Conservation (phyloP, 2,113 vertebrate species). For the Melanerpes formicivorus region DNA sequence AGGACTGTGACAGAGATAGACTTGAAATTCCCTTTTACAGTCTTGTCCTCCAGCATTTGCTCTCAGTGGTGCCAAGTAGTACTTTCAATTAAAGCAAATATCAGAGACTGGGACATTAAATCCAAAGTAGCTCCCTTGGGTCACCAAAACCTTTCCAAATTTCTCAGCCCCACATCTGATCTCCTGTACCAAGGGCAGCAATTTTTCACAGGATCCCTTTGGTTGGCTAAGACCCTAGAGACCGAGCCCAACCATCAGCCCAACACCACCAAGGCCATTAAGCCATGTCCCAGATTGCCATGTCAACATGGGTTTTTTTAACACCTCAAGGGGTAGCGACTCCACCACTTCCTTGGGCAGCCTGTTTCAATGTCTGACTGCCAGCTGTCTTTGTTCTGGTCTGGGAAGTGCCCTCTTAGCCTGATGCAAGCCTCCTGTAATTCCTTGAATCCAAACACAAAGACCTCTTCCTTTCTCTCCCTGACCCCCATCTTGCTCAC, state of each 20-base stretch:
- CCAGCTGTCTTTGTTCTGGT: neutral
- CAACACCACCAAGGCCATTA: too few relatives aligned
- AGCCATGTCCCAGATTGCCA: too few relatives aligned
- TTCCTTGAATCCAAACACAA: neutral
- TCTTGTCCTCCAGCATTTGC: neutral
- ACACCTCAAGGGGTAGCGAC: too few relatives aligned
- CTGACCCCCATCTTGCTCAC: fast-evolving
- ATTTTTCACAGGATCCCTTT: neutral
- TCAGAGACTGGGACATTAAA: neutral
- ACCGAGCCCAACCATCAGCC: too few relatives aligned
- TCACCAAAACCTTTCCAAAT: neutral
- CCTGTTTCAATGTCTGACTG: too few relatives aligned
- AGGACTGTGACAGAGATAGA: neutral
- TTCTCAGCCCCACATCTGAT: neutral
- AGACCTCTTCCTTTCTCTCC: too few relatives aligned
- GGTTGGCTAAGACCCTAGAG: too few relatives aligned
- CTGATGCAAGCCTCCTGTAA: neutral
- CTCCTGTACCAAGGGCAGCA: neutral
- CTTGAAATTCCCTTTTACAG: neutral
- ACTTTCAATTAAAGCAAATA: neutral
- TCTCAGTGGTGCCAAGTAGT: neutral
- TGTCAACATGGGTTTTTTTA: too few relatives aligned
- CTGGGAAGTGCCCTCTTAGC: neutral
- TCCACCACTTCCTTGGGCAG: too few relatives aligned
- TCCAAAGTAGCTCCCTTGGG: neutral